Conservation (phyloP, 1,140 invertebrate species). For the Telenomus remus region DNA sequence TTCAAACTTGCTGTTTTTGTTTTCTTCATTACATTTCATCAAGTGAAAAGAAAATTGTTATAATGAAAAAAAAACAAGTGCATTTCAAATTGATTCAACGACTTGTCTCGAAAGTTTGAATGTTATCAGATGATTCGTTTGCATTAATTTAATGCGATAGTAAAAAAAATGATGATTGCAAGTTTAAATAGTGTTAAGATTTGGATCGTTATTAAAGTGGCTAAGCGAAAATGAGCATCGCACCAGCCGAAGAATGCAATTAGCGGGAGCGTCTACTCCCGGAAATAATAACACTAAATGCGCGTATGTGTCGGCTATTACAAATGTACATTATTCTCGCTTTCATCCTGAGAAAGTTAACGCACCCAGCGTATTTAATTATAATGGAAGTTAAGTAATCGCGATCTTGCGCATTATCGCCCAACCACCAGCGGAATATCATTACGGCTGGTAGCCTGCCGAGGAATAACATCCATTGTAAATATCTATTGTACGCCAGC, state of each 20-base stretch:
- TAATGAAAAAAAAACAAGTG: too few species aligned
- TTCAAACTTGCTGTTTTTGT: not conserved
- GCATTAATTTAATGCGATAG: too few species aligned
- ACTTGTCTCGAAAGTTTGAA: too few species aligned
- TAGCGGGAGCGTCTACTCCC: slow-evolving; percentile 43
- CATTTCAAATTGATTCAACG: too few species aligned
- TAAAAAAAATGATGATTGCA: too few species aligned
- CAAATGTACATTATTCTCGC: slow-evolving; percentile 72
- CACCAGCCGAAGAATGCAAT: slow-evolving; percentile 39
- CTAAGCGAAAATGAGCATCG: slow-evolving; percentile 41
- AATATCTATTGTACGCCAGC: slow-evolving; percentile 37
- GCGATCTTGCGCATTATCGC: slow-evolving; percentile 58
- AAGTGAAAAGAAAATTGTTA: too few species aligned
- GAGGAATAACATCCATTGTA: slow-evolving; percentile 42
- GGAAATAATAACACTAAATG: slow-evolving; percentile 64
- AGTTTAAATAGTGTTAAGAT: slow-evolving; percentile 13
- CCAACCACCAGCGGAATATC: slow-evolving; percentile 47
- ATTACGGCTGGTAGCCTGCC: slow-evolving; percentile 35
- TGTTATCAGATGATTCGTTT: too few species aligned
- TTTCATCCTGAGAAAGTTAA: slow-evolving; percentile 75
- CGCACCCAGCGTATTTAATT: slow-evolving; percentile 72
- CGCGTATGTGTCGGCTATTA: slow-evolving; percentile 66
- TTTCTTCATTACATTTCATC: not conserved
- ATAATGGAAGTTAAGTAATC: slow-evolving; percentile 74
- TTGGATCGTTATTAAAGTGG: slow-evolving; percentile 31